Conservation (phyloP, 2,113 vertebrate species). For the Channa maculata region DNA sequence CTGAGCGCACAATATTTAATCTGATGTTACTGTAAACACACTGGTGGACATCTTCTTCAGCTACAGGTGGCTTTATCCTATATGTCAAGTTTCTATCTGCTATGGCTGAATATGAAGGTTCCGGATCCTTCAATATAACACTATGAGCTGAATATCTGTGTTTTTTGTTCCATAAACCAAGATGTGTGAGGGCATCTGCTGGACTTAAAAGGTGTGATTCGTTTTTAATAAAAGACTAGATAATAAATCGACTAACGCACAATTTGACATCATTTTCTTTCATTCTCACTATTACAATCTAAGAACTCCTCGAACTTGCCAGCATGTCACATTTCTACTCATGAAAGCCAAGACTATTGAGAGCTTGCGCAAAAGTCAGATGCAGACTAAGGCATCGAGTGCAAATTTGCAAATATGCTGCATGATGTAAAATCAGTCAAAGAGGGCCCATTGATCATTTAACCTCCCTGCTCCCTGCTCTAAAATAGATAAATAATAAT, state of each 20-base stretch:
- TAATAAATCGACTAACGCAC: too few relatives aligned
- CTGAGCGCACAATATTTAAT: constrained; percentile 2
- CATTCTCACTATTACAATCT: too few relatives aligned
- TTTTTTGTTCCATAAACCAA: too few relatives aligned
- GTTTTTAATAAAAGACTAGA: too few relatives aligned
- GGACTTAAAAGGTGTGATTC: too few relatives aligned
- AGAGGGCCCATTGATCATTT: constrained; percentile 41
- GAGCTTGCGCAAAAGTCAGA: constrained; percentile 30
- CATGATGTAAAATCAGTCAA: constrained; percentile 33
- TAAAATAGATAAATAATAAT: background rate
- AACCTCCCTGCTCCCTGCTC: constrained; percentile 18
- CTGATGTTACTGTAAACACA: constrained; percentile 7
- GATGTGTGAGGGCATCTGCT: too few relatives aligned
- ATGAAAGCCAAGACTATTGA: constrained; percentile 30
- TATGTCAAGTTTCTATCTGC: background rate
- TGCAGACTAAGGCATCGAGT: constrained; percentile 31
- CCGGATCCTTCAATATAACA: too few relatives aligned
- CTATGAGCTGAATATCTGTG: too few relatives aligned
- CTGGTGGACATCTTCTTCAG: constrained; percentile 1
- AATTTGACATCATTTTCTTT: too few relatives aligned
- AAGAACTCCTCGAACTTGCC: too few relatives aligned
- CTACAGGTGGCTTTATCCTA: constrained; percentile 22
- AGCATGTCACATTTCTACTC: too few relatives aligned
- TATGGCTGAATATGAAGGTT: too few relatives aligned
- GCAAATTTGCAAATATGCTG: constrained; percentile 35